These are phyloP conservation scores for Sphaeramia orbicularis DNA, from an alignment of 2,797 vertebrate genomes.

Conservation along the genomic window DNA sequence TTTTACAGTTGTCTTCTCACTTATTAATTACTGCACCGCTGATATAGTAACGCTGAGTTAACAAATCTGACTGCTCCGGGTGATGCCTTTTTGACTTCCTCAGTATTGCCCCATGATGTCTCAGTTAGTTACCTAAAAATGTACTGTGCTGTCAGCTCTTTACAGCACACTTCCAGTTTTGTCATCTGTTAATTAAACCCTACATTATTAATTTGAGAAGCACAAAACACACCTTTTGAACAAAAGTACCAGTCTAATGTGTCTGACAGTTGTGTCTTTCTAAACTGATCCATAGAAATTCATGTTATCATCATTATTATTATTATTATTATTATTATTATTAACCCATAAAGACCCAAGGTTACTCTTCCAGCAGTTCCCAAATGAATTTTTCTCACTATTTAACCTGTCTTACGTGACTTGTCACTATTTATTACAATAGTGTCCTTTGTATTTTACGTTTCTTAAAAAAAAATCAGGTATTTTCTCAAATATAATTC, in stretches of 20 bases:
- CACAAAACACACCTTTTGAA: too few relatives aligned
- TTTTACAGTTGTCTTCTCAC: conserved; percentile 5
- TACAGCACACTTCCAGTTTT: background rate
- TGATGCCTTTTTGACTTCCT: conserved; percentile 17
- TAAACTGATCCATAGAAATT: background rate
- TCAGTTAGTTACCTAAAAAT: conserved; percentile 20
- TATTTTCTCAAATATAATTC: too few relatives aligned
- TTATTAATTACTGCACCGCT: conserved; percentile 26
- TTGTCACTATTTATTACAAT: too few relatives aligned
- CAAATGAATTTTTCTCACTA: too few relatives aligned
- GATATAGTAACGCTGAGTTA: conserved; percentile 37
- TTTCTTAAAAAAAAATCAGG: too few relatives aligned
- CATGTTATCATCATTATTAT: too few relatives aligned
- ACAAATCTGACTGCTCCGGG: conserved; percentile 22
- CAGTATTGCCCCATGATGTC: conserved; percentile 8
- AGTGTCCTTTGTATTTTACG: too few relatives aligned
- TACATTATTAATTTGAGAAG: background rate
- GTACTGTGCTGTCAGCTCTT: background rate
- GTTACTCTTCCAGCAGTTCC: too few relatives aligned
- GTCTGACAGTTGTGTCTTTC: background rate
- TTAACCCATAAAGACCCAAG: too few relatives aligned
- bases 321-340: too few relatives aligned
- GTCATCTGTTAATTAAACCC: conserved; percentile 7
- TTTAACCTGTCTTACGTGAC: too few relatives aligned
- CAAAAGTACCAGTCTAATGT: too few relatives aligned